These are phyloP conservation scores for Chiloscyllium punctatum DNA, from an alignment of 2,797 vertebrate species.

Conservation along the genomic window DNA sequence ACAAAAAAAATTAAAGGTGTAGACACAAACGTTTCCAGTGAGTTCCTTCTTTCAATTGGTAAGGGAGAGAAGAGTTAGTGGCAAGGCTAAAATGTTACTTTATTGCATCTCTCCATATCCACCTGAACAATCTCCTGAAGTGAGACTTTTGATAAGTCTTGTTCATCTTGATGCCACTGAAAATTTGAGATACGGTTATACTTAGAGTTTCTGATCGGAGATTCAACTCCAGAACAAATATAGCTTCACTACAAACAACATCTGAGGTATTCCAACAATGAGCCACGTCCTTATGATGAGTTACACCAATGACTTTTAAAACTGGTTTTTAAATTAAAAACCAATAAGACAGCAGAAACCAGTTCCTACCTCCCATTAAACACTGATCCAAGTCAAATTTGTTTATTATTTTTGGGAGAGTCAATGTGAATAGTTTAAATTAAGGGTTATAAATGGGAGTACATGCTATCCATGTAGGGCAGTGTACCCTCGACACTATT, in stretches of 20 bases:
- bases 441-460: not conserved
- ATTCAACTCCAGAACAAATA: not conserved
- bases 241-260: not conserved
- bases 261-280: not conserved
- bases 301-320: not conserved
- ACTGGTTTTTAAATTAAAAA: constrained; percentile 4
- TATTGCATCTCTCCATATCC: not conserved
- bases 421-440: not conserved
- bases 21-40: not conserved
- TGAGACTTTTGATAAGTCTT: not conserved
- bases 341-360: not conserved
- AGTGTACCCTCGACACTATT: too few relatives aligned
- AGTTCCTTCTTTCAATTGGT: not conserved
- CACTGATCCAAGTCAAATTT: not conserved
- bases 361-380: not conserved
- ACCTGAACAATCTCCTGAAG: not conserved
- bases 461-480: not conserved
- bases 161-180: not conserved
- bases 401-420: not conserved
- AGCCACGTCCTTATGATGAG: not conserved
- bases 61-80: not conserved
- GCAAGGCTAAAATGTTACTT: not conserved
- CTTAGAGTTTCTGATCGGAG: not conserved
- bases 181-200: not conserved
- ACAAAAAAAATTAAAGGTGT: not conserved